A percentile compares a stretch with the other conserved stretches of the same genome.
phyloP scores from a whole-genome alignment of 2,797 vertebrate genomes.

The Sebastes cheni region DNA sequence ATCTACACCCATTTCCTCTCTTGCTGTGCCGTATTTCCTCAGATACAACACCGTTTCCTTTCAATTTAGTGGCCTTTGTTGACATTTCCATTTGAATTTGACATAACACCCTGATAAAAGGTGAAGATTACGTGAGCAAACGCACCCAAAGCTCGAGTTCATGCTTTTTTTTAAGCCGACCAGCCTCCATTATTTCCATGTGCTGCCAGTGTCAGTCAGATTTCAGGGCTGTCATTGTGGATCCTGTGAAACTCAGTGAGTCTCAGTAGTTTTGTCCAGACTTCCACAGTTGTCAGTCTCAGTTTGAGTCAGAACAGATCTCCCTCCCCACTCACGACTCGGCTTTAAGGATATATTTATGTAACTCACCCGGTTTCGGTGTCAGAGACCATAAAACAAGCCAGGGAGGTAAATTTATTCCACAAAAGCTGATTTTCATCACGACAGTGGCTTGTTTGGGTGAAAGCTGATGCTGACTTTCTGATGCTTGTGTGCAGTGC shows the following conservation, averaged over 20 bases:
- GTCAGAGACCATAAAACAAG: not conserved
- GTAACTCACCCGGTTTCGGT: conserved; percentile 2
- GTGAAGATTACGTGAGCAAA: not conserved
- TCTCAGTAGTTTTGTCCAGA: conserved; percentile 18
- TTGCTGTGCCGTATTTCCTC: conserved; percentile 41
- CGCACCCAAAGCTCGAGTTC: not conserved
- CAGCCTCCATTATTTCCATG: conserved; percentile 11
- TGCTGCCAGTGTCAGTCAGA: conserved; percentile 37
- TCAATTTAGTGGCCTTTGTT: conserved; percentile 21
- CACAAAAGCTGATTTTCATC: not conserved
- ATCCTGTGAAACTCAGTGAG: conserved; percentile 20
- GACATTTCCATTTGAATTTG: conserved; percentile 40
- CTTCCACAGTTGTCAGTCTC: conserved; percentile 37
- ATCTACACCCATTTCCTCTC: conserved; percentile 52
- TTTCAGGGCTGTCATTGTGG: conserved; percentile 38
- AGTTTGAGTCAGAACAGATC: conserved; percentile 42
- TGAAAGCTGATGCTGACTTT: conserved; percentile 8
- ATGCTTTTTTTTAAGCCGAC: not conserved
- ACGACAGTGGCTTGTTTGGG: not conserved
- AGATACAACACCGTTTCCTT: conserved; percentile 49
- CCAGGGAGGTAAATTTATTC: not conserved
- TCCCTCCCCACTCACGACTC: not conserved
- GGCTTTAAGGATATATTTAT: conserved; percentile 6
- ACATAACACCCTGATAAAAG: conserved; percentile 14
- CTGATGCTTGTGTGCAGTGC: conserved; percentile 6